These are phyloP conservation scores for Nephrotoma flavescens DNA, from an alignment of 2,888 invertebrate species.

Conservation along the genomic window DNA sequence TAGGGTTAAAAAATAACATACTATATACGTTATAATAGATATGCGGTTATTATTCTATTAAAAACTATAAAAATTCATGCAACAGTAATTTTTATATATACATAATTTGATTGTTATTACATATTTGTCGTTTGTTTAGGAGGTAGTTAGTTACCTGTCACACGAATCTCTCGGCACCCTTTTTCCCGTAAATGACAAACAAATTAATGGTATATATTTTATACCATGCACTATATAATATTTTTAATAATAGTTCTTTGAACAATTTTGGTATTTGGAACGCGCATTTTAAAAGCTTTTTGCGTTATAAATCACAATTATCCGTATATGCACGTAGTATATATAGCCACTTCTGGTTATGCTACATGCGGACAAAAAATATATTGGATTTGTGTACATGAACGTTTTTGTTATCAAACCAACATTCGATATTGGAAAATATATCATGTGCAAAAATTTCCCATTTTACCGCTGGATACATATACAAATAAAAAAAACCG, in stretches of 20 bases:
- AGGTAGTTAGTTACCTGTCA: neutral
- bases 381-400: neutral
- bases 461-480: neutral
- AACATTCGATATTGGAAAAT: neutral
- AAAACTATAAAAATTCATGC: neutral
- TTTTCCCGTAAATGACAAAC: neutral
- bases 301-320: neutral
- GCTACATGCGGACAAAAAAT: neutral
- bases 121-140: neutral
- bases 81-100: neutral
- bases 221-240: neutral
- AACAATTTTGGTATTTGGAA: neutral
- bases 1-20: neutral
- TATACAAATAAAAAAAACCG: neutral
- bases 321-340: neutral
- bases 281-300: neutral
- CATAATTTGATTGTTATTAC: neutral
- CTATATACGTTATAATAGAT: neutral
- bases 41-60: neutral
- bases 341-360: neutral
- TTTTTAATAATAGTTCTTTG: neutral
- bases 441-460: neutral
- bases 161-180: neutral
- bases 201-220: neutral
- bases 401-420: neutral